A percentile compares a stretch with the other conserved stretches of the same genome.
Conservation (phyloP, 1,140 invertebrate genomes). For the Phymastichus coffea region DNA sequence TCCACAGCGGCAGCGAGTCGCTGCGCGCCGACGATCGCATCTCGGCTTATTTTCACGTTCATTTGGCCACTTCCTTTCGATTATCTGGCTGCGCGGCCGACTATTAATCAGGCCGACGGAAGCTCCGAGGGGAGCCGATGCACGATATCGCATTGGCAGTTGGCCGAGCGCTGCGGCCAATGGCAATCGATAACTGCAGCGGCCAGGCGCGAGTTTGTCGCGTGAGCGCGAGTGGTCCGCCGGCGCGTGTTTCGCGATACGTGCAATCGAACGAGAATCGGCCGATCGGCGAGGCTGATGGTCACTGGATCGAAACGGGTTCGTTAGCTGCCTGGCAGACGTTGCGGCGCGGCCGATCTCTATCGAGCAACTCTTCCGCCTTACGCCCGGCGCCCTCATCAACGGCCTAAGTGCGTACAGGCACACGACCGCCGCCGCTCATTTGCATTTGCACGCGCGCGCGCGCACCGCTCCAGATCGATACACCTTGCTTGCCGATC, state of each 20-base stretch:
- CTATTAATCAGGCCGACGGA: constrained; percentile 56
- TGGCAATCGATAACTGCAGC: constrained; percentile 54
- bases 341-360: constrained; percentile 15
- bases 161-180: constrained; percentile 53
- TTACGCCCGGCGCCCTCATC: constrained; percentile 20
- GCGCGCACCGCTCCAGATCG: constrained; percentile 7
- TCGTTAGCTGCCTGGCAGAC: neutral
- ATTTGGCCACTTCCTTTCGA: constrained; percentile 55
- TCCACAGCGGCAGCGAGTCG: no score
- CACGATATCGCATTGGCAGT: no score
- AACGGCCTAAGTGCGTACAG: constrained; percentile 19
- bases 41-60: constrained; percentile 25
- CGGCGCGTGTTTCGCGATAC: constrained; percentile 32
- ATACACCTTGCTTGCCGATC: constrained; percentile 18
- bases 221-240: constrained; percentile 26
- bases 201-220: neutral
- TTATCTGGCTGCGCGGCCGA: constrained; percentile 48
- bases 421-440: constrained; percentile 15
- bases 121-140: constrained; percentile 19
- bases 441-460: constrained; percentile 19
- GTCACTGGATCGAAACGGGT: constrained; percentile 36
- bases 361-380: constrained; percentile 27
- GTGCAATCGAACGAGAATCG: constrained; percentile 44
- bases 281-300: constrained; percentile 44
- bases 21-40: constrained; percentile 40